Conservation (phyloP, 2,888 invertebrate species). For the Agonopterix subpropinquella region DNA sequence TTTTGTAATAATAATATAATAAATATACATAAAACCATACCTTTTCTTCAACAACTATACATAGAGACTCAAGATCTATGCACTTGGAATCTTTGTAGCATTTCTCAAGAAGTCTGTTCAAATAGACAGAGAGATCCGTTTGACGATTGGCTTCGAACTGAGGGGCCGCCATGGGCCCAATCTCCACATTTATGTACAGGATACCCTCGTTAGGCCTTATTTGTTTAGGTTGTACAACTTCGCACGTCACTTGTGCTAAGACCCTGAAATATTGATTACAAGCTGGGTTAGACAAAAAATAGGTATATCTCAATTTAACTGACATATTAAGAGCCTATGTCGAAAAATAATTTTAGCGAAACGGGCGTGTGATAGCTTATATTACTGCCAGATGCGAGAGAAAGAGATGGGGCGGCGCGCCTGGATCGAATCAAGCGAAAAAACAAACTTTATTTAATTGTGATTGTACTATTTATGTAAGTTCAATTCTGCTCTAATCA, state of each 20-base stretch:
- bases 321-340: too few relatives aligned
- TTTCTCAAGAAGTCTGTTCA: conserved; percentile 89
- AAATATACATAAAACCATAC: conserved; percentile 51
- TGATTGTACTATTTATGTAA: too few relatives aligned
- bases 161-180: conserved; percentile 90
- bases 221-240: conserved; percentile 89
- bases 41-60: conserved; percentile 94
- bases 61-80: conserved; percentile 95
- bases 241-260: conserved; percentile 91
- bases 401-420: too few relatives aligned
- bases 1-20: background rate
- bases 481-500: too few relatives aligned
- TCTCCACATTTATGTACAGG: conserved; percentile 89
- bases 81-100: conserved; percentile 94
- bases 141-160: conserved; percentile 87
- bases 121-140: conserved; percentile 81
- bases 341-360: too few relatives aligned
- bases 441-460: too few relatives aligned
- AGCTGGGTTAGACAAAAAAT: too few relatives aligned
- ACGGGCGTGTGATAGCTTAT: too few relatives aligned
- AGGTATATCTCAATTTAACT: too few relatives aligned
- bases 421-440: too few relatives aligned
- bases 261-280: conserved; percentile 70
- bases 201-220: conserved; percentile 93
- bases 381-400: too few relatives aligned